A percentile compares a stretch with the other conserved stretches of the same genome.
These are phyloP conservation scores for Caenorhabditis brenneri DNA, from an alignment of 1,140 invertebrate species.

Conservation along the genomic window DNA sequence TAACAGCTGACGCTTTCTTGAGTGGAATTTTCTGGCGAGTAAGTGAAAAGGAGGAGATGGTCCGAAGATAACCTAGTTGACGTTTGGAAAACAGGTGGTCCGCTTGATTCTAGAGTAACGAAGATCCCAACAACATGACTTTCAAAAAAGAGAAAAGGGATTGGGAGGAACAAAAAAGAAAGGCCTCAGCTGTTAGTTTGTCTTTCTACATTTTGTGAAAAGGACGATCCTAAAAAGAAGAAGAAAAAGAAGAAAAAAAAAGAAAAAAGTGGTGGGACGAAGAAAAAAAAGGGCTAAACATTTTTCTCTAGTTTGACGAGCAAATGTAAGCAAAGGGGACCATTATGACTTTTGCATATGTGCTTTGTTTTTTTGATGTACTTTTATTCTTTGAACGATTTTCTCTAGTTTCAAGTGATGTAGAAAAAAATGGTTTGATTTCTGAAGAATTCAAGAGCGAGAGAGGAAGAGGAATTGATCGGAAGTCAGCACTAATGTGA, in stretches of 20 bases:
- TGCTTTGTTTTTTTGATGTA: not conserved
- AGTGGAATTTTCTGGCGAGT: not conserved
- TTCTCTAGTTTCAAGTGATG: not conserved
- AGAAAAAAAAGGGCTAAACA: conserved; percentile 17
- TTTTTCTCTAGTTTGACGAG: not conserved
- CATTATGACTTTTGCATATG: not conserved
- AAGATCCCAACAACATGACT: not conserved
- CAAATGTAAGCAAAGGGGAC: not conserved
- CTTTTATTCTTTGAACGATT: not conserved
- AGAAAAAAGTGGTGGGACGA: not conserved
- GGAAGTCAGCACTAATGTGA: not conserved
- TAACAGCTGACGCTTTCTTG: conserved; percentile 12
- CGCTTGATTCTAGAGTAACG: not conserved
- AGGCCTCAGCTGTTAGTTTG: conserved; percentile 22
- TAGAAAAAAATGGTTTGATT: not conserved
- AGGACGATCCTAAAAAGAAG: not conserved
- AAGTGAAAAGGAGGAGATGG: not conserved
- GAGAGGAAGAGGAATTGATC: not conserved
- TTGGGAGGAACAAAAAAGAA: not conserved
- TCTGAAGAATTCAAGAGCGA: not conserved
- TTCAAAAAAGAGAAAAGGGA: not conserved
- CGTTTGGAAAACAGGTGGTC: conserved; percentile 24
- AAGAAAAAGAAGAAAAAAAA: not conserved
- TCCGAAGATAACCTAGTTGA: not conserved
- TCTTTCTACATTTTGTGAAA: not conserved